Evolutionary conservation across 2,797 vertebrate genomes (phyloP).

Genomic region (Eulemur coronatus): DNA sequence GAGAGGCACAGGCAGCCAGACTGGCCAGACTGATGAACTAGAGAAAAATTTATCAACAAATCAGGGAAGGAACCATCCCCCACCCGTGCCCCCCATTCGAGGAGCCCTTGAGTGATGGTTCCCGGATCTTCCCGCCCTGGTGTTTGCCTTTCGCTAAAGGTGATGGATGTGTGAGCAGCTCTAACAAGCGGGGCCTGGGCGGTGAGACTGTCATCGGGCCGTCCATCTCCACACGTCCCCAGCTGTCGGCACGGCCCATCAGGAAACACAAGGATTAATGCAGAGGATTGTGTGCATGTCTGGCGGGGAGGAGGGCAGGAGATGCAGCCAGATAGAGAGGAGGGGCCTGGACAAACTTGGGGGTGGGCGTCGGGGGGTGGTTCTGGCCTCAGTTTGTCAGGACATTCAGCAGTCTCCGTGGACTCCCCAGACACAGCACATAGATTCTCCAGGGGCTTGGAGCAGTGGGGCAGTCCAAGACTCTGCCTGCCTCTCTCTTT

Average conservation of each 20-base stretch:
- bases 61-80: background rate
- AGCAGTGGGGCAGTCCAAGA: background rate
- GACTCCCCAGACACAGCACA: fast-evolving
- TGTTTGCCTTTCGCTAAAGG: background rate
- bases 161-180: background rate
- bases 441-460: background rate
- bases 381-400: background rate
- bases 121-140: background rate
- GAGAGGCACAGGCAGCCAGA: background rate
- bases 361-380: fast-evolving
- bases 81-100: background rate
- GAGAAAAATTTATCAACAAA: conserved; percentile 9
- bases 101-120: conserved; percentile 16
- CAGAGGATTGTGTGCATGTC: background rate
- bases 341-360: background rate
- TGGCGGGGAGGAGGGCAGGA: background rate
- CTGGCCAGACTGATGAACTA: background rate
- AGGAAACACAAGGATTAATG: background rate
- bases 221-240: background rate
- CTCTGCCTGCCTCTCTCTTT: background rate
- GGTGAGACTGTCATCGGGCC: background rate
- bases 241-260: background rate
- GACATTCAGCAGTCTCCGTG: background rate
- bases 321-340: background rate
- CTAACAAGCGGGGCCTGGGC: background rate